Evolutionary conservation across 2,888 invertebrate genomes (phyloP).

Genomic region (Pocota personata): DNA sequence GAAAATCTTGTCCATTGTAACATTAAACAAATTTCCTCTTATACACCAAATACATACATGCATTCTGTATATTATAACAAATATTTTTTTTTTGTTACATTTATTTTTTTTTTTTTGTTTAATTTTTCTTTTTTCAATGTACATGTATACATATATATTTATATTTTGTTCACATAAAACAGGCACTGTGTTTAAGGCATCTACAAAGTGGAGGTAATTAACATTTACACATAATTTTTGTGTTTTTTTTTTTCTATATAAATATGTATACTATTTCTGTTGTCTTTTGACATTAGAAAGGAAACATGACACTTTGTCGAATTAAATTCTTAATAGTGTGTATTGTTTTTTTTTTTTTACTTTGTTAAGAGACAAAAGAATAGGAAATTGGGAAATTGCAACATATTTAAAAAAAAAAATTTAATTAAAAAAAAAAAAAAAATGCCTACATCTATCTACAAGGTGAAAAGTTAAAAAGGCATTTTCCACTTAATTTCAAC

Average conservation of each 20-base stretch:
- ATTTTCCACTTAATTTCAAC: slow-evolving; percentile 65
- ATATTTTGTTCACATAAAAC: slow-evolving; percentile 79
- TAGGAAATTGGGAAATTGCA: slow-evolving; percentile 33
- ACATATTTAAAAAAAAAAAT: slow-evolving; percentile 18
- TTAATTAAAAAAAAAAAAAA: too few species aligned
- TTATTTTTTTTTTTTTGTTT: slow-evolving; percentile 9
- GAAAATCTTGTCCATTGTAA: slow-evolving; percentile 1
- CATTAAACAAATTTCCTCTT: not conserved
- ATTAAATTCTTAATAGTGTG: slow-evolving; percentile 38
- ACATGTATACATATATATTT: slow-evolving; percentile 50
- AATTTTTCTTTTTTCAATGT: slow-evolving; percentile 32
- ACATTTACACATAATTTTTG: slow-evolving; percentile 67
- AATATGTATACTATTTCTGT: not conserved
- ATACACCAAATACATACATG: not conserved
- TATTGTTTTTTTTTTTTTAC: slow-evolving; percentile 70
- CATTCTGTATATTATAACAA: slow-evolving; percentile 1
- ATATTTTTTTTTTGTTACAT: slow-evolving; percentile 1
- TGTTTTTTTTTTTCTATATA: slow-evolving; percentile 40
- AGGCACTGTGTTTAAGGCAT: slow-evolving; percentile 94
- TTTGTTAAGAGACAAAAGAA: not conserved
- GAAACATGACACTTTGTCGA: slow-evolving; percentile 54
- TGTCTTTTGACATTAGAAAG: slow-evolving; percentile 34
- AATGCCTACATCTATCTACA: slow-evolving; percentile 48
- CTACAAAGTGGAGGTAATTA: slow-evolving; percentile 87
- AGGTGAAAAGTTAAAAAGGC: slow-evolving; percentile 61